These are phyloP conservation scores for Crypturellus undulatus DNA, from an alignment of 2,113 vertebrate genomes.

Conservation along the genomic window DNA sequence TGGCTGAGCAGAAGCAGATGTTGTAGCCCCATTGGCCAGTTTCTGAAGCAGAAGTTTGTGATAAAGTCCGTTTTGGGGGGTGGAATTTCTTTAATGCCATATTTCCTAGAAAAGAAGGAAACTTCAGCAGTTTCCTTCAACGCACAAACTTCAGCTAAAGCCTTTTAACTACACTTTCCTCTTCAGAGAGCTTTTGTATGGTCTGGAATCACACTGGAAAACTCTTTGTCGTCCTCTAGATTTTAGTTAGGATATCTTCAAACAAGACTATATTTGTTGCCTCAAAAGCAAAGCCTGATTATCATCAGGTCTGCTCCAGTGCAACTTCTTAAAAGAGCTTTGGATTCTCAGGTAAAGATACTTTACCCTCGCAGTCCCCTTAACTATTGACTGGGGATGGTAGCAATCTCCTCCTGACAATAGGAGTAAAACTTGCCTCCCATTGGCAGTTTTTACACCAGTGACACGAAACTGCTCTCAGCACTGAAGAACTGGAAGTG, in stretches of 20 bases:
- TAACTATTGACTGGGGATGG: background rate
- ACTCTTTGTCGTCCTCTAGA: background rate
- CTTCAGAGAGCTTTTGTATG: background rate
- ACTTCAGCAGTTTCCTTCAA: background rate
- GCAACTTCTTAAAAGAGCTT: background rate
- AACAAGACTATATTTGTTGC: background rate
- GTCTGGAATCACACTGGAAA: background rate
- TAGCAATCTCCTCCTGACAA: background rate
- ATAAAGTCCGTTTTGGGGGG: background rate
- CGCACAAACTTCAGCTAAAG: background rate
- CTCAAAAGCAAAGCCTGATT: background rate
- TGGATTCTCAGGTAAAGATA: background rate
- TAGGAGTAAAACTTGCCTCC: background rate
- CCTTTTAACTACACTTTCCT: background rate
- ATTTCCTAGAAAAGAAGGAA: background rate
- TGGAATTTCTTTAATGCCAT: background rate
- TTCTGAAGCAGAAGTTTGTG: background rate
- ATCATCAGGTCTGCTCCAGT: background rate
- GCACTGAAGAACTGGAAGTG: background rate
- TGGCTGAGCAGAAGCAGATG: background rate
- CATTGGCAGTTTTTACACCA: background rate
- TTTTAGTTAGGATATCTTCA: accelerated
- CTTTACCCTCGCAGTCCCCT: background rate
- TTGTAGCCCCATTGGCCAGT: background rate
- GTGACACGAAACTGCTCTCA: background rate